Conservation (phyloP, 2,113 vertebrate genomes). For the Protomyctophum bolini region DNA sequence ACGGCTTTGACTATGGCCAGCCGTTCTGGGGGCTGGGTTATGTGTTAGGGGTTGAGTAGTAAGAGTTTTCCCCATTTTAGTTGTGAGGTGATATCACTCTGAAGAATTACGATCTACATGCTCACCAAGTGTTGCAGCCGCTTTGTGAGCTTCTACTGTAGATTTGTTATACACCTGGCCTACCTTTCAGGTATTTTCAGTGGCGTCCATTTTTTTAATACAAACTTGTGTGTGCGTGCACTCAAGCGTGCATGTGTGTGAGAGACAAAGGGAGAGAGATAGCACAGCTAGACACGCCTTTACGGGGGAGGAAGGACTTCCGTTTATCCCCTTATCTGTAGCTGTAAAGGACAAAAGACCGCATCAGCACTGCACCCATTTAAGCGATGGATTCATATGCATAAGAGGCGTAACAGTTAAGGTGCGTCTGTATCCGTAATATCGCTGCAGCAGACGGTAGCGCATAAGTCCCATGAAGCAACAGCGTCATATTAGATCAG, state of each 20-base stretch:
- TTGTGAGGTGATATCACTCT: no score
- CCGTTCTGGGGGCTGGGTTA: no score
- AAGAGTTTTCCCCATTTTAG: no score
- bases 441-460: neutral
- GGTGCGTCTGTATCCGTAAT: neutral
- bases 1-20: no score
- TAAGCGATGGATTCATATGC: conserved; percentile 25
- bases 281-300: conserved; percentile 25
- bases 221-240: neutral
- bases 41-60: no score
- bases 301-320: neutral
- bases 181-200: no score
- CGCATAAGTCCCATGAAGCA: conserved; percentile 12
- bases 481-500: neutral
- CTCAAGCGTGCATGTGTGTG: conserved; percentile 5
- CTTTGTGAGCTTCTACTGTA: no score
- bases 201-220: no score
- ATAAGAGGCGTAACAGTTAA: conserved; percentile 18
- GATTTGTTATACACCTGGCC: no score
- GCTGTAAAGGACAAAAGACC: conserved; percentile 26
- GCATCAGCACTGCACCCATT: conserved; percentile 34
- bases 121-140: no score
- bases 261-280: neutral
- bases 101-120: no score
- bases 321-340: conserved; percentile 43